phyloP scores from a whole-genome alignment of 2,797 vertebrate genomes.

The Mormyrus proboscirostris region DNA sequence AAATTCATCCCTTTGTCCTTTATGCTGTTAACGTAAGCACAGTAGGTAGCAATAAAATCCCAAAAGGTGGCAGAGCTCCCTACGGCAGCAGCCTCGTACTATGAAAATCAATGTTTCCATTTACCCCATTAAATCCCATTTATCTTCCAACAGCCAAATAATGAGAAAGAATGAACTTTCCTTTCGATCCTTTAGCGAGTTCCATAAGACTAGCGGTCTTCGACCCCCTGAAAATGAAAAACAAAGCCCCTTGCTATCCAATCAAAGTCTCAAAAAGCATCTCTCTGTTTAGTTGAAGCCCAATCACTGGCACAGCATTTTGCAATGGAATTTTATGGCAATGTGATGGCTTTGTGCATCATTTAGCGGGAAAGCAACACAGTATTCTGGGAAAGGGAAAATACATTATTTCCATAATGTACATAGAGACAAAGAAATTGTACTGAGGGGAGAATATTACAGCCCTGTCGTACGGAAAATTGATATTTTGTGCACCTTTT shows the following conservation, averaged over 20 bases:
- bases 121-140: not conserved
- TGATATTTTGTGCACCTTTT: constrained; percentile 13
- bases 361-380: not conserved
- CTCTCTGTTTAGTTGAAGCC: not conserved
- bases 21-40: not conserved
- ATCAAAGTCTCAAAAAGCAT: not conserved
- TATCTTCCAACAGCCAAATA: not conserved
- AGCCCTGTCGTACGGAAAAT: not conserved
- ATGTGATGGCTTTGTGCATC: not conserved
- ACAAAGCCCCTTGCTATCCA: not conserved
- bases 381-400: not conserved
- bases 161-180: not conserved
- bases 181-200: not conserved
- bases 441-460: not conserved
- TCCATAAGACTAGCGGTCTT: not conserved
- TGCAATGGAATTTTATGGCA: not conserved
- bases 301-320: not conserved
- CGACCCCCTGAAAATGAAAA: not conserved
- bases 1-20: not conserved
- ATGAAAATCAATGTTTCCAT: not conserved
- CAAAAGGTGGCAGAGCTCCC: not conserved
- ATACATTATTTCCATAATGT: constrained; percentile 44
- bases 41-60: not conserved
- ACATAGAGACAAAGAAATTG: constrained; percentile 45
- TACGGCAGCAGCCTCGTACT: not conserved